Conservation (phyloP, 2,888 invertebrate genomes). For the Cephus runcator region DNA sequence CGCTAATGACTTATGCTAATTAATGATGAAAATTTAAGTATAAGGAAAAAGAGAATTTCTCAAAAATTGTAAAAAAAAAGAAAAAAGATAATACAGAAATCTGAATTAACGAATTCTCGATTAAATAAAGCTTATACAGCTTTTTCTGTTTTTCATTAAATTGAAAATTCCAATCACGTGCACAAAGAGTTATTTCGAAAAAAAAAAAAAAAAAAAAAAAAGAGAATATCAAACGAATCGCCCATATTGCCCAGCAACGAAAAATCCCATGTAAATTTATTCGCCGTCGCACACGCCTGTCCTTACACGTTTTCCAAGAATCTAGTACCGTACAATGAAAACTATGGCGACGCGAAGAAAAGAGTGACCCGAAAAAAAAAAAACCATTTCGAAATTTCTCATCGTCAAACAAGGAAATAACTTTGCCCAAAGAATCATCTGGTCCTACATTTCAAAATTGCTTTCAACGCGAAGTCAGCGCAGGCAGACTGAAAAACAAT, state of each 20-base stretch:
- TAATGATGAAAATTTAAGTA: no score
- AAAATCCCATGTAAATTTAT: not conserved
- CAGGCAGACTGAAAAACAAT: not conserved
- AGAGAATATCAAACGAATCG: not conserved
- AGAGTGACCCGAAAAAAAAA: not conserved
- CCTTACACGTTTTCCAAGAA: not conserved
- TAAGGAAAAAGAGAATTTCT: no score
- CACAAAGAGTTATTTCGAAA: no score
- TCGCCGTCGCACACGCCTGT: not conserved
- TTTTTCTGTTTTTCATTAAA: not conserved
- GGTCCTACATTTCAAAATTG: not conserved
- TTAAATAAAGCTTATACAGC: not conserved
- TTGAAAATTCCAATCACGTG: not conserved
- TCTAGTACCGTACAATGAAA: not conserved
- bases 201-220: no score
- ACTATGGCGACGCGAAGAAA: not conserved
- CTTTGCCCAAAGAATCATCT: not conserved
- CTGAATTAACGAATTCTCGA: not conserved
- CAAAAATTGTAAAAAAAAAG: no score
- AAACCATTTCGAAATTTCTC: not conserved
- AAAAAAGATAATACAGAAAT: no score
- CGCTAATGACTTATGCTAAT: no score
- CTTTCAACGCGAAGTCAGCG: accelerated
- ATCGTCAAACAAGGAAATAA: not conserved
- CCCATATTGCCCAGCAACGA: not conserved